Conservation (phyloP, 2,888 invertebrate species). For the Lithosia quadra region DNA sequence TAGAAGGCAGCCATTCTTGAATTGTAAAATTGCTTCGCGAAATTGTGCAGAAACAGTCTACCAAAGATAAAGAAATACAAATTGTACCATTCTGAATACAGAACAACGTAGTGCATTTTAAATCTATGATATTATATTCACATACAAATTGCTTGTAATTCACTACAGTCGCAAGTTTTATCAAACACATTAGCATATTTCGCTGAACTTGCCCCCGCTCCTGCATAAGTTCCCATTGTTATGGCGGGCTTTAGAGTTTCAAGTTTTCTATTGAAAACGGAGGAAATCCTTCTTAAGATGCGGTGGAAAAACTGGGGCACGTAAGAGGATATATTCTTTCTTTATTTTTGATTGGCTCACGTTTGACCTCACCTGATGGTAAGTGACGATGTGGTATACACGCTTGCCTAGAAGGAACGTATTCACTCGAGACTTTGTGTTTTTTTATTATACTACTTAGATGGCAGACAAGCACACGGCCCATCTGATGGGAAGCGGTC, state of each 20-base stretch:
- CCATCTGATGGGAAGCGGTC: too few relatives aligned
- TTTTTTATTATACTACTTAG: too few relatives aligned
- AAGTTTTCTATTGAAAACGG: conserved; percentile 48
- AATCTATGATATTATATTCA: conserved; percentile 15
- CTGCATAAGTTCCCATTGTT: conserved; percentile 52
- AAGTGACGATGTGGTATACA: too few relatives aligned
- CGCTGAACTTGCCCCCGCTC: conserved; percentile 35
- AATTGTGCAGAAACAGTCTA: neutral
- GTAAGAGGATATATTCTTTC: neutral
- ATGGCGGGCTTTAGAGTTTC: conserved; percentile 33
- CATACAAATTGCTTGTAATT: conserved; percentile 29
- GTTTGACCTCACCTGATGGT: too few relatives aligned
- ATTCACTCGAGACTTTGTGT: too few relatives aligned
- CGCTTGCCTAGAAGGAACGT: too few relatives aligned
- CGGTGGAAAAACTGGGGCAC: conserved; percentile 19
- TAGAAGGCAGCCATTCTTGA: neutral
- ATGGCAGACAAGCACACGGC: too few relatives aligned
- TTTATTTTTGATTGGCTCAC: too few relatives aligned
- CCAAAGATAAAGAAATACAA: conserved; percentile 14
- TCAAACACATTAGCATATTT: conserved; percentile 52
- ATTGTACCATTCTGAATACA: conserved; percentile 15
- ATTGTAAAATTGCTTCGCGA: conserved; percentile 3
- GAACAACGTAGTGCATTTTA: conserved; percentile 10
- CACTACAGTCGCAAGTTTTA: conserved; percentile 35
- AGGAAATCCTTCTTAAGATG: conserved; percentile 44